These are phyloP conservation scores for Numenius arquata DNA, from an alignment of 2,113 vertebrate species.

Conservation along the genomic window DNA sequence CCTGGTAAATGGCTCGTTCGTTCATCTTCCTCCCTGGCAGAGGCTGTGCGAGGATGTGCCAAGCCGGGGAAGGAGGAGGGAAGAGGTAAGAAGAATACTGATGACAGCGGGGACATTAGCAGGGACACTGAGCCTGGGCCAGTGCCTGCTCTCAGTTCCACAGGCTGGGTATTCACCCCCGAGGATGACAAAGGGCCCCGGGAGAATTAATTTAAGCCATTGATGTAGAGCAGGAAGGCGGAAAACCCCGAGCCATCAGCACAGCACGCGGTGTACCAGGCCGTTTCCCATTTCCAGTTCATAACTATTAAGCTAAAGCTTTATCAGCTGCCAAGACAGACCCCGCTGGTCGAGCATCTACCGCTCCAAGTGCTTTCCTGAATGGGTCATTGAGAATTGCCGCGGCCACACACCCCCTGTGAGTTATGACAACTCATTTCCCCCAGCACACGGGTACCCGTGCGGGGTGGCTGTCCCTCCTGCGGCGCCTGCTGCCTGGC, in stretches of 20 bases:
- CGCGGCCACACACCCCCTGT: fast-evolving
- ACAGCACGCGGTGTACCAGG: neutral
- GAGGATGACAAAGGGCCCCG: neutral
- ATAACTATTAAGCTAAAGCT: neutral
- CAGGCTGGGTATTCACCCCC: neutral
- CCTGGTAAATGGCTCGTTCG: neutral
- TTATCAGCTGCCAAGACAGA: neutral
- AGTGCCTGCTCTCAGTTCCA: neutral
- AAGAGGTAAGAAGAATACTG: too few relatives aligned
- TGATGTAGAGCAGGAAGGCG: neutral
- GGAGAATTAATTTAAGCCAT: fast-evolving
- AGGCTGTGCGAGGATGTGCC: too few relatives aligned
- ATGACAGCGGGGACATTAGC: neutral
- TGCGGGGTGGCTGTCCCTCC: neutral
- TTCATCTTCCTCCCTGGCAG: neutral
- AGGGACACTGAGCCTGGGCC: neutral
- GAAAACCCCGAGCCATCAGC: neutral
- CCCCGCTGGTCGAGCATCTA: fast-evolving
- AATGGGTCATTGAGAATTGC: neutral
- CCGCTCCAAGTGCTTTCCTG: neutral
- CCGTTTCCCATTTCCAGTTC: neutral
- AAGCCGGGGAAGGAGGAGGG: neutral
- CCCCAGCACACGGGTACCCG: fast-evolving
- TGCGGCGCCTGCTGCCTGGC: fast-evolving
- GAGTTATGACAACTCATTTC: fast-evolving